Evolutionary conservation across 2,888 invertebrate genomes (phyloP).

Genomic region (Prosapia bicincta): DNA sequence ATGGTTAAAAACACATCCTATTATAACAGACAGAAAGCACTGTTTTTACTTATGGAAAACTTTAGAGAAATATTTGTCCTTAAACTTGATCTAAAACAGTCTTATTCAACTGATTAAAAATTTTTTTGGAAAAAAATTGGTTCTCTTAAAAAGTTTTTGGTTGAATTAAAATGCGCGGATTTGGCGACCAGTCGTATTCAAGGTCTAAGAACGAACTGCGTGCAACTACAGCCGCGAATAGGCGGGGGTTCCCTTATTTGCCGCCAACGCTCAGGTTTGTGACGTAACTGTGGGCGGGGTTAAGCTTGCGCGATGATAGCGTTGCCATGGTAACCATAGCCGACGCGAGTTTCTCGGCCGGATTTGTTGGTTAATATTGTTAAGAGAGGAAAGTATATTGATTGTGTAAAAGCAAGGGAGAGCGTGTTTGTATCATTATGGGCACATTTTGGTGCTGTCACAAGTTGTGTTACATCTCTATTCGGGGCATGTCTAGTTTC

Average conservation of each 20-base stretch:
- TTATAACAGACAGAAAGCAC: too few species aligned
- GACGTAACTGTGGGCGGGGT: neutral
- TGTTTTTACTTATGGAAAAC: neutral
- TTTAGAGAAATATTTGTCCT: neutral
- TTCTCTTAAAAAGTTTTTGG: neutral
- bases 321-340: neutral
- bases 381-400: neutral
- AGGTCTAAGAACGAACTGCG: neutral
- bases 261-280: neutral
- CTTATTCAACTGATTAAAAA: too few species aligned
- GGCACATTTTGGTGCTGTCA: neutral
- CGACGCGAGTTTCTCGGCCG: neutral
- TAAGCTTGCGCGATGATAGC: neutral
- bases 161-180: neutral
- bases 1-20: neutral
- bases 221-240: neutral
- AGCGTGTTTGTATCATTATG: neutral
- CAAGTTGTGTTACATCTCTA: neutral
- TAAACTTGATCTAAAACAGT: neutral
- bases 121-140: neutral
- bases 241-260: neutral
- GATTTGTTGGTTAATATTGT: conserved; percentile 2
- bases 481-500: neutral
- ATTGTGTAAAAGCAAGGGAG: neutral
- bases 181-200: neutral